Evolutionary conservation across 2,113 vertebrate genomes (phyloP).

Genomic region (Paracanthobrama guichenoti): DNA sequence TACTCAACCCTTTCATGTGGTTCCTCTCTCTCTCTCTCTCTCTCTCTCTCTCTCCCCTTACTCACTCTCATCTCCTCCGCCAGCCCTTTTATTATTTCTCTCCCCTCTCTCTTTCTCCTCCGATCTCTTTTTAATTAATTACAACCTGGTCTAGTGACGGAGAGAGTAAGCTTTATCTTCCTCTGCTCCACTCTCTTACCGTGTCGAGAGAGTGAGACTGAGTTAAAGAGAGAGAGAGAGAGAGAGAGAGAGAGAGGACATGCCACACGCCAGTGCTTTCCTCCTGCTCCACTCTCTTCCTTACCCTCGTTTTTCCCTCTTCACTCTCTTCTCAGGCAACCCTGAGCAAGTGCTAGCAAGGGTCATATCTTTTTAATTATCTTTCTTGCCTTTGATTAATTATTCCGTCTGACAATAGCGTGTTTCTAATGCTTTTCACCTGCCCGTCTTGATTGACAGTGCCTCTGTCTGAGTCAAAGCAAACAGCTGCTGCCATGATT

Average conservation of each 20-base stretch:
- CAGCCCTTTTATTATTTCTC: slow-evolving; percentile 64
- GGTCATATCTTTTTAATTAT: slow-evolving; percentile 99
- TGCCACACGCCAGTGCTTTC: slow-evolving; percentile 56
- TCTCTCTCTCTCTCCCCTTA: slow-evolving; percentile 36
- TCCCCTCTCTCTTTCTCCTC: slow-evolving; percentile 50
- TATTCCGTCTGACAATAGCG: slow-evolving; percentile 98
- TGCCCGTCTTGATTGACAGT: slow-evolving; percentile 99
- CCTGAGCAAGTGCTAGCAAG: slow-evolving; percentile 96
- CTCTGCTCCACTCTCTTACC: slow-evolving; percentile 80
- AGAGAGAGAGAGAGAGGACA: slow-evolving; percentile 46
- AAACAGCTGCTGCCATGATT: slow-evolving; percentile 99
- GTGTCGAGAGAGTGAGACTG: slow-evolving; percentile 78
- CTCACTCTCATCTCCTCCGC: slow-evolving; percentile 54
- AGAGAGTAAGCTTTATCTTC: slow-evolving; percentile 89
- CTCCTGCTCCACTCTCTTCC: slow-evolving; percentile 53
- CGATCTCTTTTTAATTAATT: slow-evolving; percentile 89
- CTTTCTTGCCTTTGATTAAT: slow-evolving; percentile 99
- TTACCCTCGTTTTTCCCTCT: slow-evolving; percentile 65
- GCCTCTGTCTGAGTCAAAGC: slow-evolving; percentile 99
- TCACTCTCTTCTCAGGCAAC: slow-evolving; percentile 81
- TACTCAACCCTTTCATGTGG: slow-evolving; percentile 57
- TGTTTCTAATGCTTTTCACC: slow-evolving; percentile 99
- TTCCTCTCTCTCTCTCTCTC: slow-evolving; percentile 44
- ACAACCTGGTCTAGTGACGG: slow-evolving; percentile 83
- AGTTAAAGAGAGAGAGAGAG: slow-evolving; percentile 27